Conservation (phyloP, 2,888 invertebrate species). For the Mythimna ferrago region DNA sequence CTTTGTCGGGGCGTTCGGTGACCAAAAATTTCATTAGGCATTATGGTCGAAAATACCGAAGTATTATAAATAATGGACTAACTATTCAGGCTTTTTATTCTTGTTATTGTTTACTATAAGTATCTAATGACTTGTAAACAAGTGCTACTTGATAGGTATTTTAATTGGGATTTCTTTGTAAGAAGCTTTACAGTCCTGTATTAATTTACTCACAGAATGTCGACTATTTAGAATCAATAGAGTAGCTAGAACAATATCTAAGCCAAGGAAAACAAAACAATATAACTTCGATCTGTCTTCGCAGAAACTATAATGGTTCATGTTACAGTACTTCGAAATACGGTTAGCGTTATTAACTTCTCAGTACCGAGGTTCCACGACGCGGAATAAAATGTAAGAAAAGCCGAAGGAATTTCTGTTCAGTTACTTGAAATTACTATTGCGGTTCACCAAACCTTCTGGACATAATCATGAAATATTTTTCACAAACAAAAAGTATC, state of each 20-base stretch:
- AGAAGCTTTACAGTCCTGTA: not conserved
- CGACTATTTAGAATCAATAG: slow-evolving; percentile 22
- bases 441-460: not conserved
- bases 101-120: slow-evolving; percentile 1
- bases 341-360: slow-evolving; percentile 36
- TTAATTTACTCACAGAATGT: not conserved
- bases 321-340: slow-evolving; percentile 40
- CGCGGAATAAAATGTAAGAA: slow-evolving; percentile 19
- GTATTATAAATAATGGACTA: slow-evolving; percentile 43
- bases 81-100: slow-evolving; percentile 25
- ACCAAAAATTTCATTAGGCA: slow-evolving; percentile 37
- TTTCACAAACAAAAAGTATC: slow-evolving; percentile 25
- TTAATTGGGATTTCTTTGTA: not conserved
- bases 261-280: slow-evolving; percentile 29
- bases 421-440: slow-evolving; percentile 32
- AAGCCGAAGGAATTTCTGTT: slow-evolving; percentile 30
- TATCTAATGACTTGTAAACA: slow-evolving; percentile 5
- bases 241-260: slow-evolving; percentile 21
- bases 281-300: slow-evolving; percentile 39
- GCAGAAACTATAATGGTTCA: slow-evolving; percentile 48
- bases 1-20: slow-evolving; percentile 54
- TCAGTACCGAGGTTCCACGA: slow-evolving; percentile 15
- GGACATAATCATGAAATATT: slow-evolving; percentile 18
- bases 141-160: not conserved
- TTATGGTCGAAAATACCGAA: slow-evolving; percentile 30